Evolutionary conservation across 2,888 invertebrate species (phyloP).

Genomic region (Tridacna gigas): DNA sequence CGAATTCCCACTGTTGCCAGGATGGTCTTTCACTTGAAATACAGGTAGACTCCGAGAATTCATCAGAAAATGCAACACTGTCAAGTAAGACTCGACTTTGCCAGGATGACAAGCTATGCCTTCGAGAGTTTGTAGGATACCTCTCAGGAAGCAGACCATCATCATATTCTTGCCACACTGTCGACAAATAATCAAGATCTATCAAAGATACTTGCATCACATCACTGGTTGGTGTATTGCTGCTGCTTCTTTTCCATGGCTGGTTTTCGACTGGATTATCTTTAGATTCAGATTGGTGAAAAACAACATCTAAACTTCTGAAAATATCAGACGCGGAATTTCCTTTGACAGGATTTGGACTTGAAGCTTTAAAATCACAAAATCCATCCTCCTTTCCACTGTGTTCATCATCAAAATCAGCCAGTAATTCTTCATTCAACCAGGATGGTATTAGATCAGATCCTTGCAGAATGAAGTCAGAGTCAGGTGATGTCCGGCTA

Average conservation of each 20-base stretch:
- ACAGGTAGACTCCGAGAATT: constrained; percentile 1
- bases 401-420: constrained; percentile 36
- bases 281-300: background rate
- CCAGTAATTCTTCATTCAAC: constrained; percentile 58
- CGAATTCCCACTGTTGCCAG: constrained; percentile 45
- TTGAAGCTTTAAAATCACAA: constrained; percentile 48
- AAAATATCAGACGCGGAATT: constrained; percentile 3
- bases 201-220: constrained; percentile 50
- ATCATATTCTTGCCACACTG: constrained; percentile 17
- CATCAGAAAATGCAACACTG: constrained; percentile 31
- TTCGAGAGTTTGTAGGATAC: constrained; percentile 8
- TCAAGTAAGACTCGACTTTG: constrained; percentile 64
- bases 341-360: constrained; percentile 40
- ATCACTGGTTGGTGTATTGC: constrained; percentile 27
- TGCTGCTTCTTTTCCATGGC: background rate
- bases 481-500: constrained; percentile 35
- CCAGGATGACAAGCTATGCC: constrained; percentile 48
- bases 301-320: constrained; percentile 4
- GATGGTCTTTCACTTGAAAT: constrained; percentile 29
- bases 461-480: constrained; percentile 55
- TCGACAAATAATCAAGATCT: constrained; percentile 52
- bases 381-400: background rate
- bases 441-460: constrained; percentile 62
- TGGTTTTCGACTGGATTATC: background rate
- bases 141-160: constrained; percentile 13